Conservation (phyloP, 2,888 invertebrate species). For the Drosophila leonis region DNA sequence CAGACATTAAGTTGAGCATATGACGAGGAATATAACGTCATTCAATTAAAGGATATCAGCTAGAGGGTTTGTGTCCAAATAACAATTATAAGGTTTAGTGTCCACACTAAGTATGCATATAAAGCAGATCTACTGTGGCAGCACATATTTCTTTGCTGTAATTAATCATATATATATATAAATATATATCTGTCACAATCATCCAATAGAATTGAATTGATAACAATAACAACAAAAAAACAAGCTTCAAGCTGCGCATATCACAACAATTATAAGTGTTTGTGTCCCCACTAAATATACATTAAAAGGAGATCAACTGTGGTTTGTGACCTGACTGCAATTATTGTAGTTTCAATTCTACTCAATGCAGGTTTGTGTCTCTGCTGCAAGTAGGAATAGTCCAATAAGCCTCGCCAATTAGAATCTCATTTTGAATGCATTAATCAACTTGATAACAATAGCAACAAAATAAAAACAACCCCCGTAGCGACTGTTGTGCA, state of each 20-base stretch:
- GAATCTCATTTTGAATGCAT: neutral
- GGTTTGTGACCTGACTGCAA: neutral
- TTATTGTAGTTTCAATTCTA: neutral
- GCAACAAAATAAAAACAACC: conserved; percentile 12
- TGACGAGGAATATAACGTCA: neutral
- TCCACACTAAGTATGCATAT: neutral
- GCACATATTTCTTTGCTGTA: neutral
- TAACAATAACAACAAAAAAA: neutral
- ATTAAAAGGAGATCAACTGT: neutral
- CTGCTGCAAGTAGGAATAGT: neutral
- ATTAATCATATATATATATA: neutral
- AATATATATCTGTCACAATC: neutral
- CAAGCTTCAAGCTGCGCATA: neutral
- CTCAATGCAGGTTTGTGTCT: conserved; percentile 13
- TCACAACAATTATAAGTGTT: neutral
- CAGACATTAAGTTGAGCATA: too few relatives aligned
- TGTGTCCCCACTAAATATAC: conserved; percentile 2
- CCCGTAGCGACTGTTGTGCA: conserved; percentile 26
- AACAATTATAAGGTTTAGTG: neutral
- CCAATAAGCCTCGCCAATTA: conserved; percentile 14
- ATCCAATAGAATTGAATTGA: neutral
- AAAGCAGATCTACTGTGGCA: conserved; percentile 3
- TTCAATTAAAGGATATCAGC: neutral
- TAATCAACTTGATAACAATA: conserved; percentile 1
- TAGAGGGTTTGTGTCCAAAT: neutral